These are phyloP conservation scores for Chloropsis hardwickii DNA, from an alignment of 2,113 vertebrate species.

Conservation along the genomic window DNA sequence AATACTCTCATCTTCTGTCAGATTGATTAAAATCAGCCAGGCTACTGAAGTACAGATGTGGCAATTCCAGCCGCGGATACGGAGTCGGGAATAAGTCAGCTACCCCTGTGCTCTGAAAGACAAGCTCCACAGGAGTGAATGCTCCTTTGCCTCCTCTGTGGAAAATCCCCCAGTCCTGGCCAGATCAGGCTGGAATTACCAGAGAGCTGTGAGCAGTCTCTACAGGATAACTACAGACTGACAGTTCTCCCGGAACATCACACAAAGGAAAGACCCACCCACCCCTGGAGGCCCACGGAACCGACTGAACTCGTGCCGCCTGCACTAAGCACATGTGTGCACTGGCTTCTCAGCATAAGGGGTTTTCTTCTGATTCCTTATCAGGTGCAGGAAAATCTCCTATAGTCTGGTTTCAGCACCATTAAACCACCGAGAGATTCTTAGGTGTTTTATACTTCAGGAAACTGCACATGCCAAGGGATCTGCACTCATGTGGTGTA, in stretches of 20 bases:
- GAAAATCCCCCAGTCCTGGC: neutral
- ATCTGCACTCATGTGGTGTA: neutral
- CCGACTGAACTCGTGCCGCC: neutral
- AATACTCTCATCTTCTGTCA: neutral
- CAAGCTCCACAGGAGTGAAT: neutral
- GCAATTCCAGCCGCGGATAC: accelerated
- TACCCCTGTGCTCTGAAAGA: accelerated
- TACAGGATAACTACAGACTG: neutral
- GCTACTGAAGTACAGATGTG: neutral
- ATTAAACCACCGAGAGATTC: neutral
- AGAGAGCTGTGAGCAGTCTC: neutral
- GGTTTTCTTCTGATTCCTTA: neutral
- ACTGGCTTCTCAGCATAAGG: neutral
- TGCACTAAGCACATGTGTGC: neutral
- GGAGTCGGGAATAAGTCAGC: accelerated
- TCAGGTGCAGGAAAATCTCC: neutral
- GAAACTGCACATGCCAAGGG: neutral
- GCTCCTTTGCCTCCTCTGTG: neutral
- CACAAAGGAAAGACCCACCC: accelerated
- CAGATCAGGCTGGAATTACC: neutral
- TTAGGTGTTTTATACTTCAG: neutral
- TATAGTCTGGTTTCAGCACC: neutral
- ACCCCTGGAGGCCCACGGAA: accelerated
- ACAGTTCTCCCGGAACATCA: neutral
- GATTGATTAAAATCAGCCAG: neutral